Conservation (phyloP, 2,888 invertebrate genomes). For the Junonia oenone region DNA sequence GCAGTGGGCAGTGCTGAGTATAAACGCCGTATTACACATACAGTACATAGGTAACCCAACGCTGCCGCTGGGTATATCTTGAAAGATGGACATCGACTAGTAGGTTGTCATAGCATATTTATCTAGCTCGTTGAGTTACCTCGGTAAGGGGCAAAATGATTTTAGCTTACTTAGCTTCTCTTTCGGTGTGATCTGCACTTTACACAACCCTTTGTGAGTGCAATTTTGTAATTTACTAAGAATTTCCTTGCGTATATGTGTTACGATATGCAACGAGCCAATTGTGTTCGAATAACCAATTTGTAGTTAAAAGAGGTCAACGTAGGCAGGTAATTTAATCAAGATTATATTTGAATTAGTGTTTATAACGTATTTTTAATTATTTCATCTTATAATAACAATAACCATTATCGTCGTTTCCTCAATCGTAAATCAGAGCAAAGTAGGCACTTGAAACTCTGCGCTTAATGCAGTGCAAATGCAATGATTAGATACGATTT, state of each 20-base stretch:
- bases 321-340: no score
- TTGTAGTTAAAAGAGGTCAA: neutral
- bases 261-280: neutral
- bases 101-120: no score
- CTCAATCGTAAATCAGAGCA: neutral
- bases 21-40: no score
- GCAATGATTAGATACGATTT: neutral
- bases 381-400: neutral
- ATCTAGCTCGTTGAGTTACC: no score
- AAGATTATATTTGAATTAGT: no score
- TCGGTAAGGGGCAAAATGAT: no score
- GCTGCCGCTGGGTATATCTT: no score
- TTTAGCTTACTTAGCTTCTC: no score
- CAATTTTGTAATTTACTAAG: neutral
- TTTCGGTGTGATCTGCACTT: neutral
- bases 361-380: no score
- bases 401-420: neutral
- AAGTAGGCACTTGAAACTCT: neutral
- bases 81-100: no score
- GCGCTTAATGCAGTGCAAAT: neutral
- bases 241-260: neutral
- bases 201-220: neutral
- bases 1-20: no score
- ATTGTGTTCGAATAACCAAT: neutral
- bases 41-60: no score